Evolutionary conservation across 2,113 vertebrate species (phyloP).

Genomic region (Rhipidura dahli): DNA sequence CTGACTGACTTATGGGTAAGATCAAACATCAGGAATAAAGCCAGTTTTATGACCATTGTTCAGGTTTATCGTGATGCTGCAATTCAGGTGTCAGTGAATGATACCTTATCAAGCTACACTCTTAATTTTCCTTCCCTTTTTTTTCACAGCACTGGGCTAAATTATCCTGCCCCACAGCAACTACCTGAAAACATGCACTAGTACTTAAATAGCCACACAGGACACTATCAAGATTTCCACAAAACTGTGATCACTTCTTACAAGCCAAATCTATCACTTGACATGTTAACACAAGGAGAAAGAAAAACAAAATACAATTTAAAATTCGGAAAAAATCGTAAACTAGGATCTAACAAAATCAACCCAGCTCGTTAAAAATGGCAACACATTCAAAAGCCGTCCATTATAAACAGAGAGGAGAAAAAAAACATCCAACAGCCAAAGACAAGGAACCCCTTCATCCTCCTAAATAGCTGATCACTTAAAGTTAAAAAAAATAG

Average conservation of each 20-base stretch:
- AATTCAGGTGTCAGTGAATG: not conserved
- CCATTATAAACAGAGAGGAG: not conserved
- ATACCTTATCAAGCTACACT: not conserved
- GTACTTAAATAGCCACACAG: not conserved
- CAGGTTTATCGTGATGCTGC: not conserved
- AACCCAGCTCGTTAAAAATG: not conserved
- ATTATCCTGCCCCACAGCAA: not conserved
- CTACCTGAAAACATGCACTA: not conserved
- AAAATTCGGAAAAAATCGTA: not conserved
- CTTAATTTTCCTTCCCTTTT: not conserved
- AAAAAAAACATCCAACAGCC: not conserved
- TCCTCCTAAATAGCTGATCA: not conserved
- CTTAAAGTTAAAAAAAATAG: not conserved
- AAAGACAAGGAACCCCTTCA: not conserved
- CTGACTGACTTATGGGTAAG: not conserved
- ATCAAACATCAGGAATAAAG: not conserved
- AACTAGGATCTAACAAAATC: not conserved
- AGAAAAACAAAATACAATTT: not conserved
- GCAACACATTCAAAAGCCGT: not conserved
- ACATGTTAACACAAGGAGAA: not conserved
- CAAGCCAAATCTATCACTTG: not conserved
- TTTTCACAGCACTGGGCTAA: not conserved
- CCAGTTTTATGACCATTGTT: not conserved
- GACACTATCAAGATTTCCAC: not conserved
- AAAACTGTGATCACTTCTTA: not conserved